Evolutionary conservation across 1,140 invertebrate species (phyloP), one percentile per base, ranked within the genome.

Genomic region (Lepidurus packardi): DNA sequence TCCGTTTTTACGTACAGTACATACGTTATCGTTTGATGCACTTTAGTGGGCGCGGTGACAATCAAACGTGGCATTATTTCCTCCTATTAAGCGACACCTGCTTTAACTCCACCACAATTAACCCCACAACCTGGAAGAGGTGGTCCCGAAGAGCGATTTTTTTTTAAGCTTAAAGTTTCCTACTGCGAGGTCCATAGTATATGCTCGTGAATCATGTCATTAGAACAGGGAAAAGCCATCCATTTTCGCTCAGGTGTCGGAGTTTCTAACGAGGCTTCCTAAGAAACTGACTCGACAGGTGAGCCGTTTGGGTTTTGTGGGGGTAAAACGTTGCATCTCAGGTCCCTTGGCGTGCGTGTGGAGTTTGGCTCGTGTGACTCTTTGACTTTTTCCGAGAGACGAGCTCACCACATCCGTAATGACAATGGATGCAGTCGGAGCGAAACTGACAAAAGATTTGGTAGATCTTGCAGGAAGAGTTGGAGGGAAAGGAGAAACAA

Each of bases 201-300:
- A 8, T 65, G 53, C 16, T 21, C 53, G 53, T 65, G 53, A 65
- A 65, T 65, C 53, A 65, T 65, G 53, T 65, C 53, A 65, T 65
- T 65, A 65, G 53, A 4, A 65, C 53, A 65, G 21, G 53, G 53
- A 65, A 65, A 65, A 65, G 53, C 53, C 53, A 65, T 65, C 53
- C 53, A 65, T 65, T 65, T 65, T 65, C 53, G 53, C 53, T 65
- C 53, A 65, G 53, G 53, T 65, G 53, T 65, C 53, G 53, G 16
- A n/a, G 21, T 65, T 21, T 65, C 53, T 65, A 13, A 65, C 53
- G 53, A 65, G 53, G 21, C 53, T 65, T 34, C 53, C 53, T n/a
- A 65, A 65, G 53, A 21, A 65, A 65, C 53, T 21, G 53, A 65
- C 53, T 65, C 53, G 53, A 65, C 53, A 65, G 53, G 53, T 65